Evolutionary conservation across 2,888 invertebrate species (phyloP).

Genomic region (Cerceris rybyensis): DNA sequence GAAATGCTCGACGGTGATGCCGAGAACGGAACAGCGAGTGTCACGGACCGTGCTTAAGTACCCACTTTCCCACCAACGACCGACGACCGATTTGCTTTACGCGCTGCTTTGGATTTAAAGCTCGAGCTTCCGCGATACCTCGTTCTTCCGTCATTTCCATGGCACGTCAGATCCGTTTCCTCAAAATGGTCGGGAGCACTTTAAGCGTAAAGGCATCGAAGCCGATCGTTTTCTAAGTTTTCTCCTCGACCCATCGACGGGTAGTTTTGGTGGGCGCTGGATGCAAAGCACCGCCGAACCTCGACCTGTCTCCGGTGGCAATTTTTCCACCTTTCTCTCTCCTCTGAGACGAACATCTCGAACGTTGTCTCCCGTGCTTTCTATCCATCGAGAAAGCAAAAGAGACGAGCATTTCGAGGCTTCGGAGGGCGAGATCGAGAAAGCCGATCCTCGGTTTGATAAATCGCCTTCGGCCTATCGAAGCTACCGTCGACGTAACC

Average conservation of each 20-base stretch:
- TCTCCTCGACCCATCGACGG: too few relatives aligned
- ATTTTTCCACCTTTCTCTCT: too few relatives aligned
- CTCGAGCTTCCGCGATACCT: constrained; percentile 1
- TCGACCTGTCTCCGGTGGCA: too few relatives aligned
- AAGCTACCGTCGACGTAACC: constrained; percentile 33
- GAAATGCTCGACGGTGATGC: constrained; percentile 42
- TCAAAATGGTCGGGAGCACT: too few relatives aligned
- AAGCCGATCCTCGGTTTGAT: constrained; percentile 1
- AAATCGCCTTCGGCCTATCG: constrained; percentile 47
- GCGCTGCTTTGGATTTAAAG: constrained; percentile 17
- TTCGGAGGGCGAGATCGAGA: not conserved
- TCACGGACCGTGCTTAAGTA: constrained; percentile 51
- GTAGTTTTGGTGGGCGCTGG: too few relatives aligned
- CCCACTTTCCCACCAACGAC: constrained; percentile 43
- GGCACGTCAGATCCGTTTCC: too few relatives aligned
- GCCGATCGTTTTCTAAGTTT: too few relatives aligned
- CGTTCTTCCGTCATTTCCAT: not conserved
- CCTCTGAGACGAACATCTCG: not conserved
- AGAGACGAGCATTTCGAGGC: not conserved
- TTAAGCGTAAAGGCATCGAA: too few relatives aligned
- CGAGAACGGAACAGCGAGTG: constrained; percentile 32
- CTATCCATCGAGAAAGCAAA: not conserved
- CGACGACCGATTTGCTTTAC: constrained; percentile 49
- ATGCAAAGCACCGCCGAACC: too few relatives aligned
- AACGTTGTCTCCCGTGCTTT: not conserved